Percentiles rank a stretch among this genome's conserved stretches.
These are phyloP conservation scores for Papilio demoleus DNA, from an alignment of 2,888 invertebrate species.

Conservation along the genomic window DNA sequence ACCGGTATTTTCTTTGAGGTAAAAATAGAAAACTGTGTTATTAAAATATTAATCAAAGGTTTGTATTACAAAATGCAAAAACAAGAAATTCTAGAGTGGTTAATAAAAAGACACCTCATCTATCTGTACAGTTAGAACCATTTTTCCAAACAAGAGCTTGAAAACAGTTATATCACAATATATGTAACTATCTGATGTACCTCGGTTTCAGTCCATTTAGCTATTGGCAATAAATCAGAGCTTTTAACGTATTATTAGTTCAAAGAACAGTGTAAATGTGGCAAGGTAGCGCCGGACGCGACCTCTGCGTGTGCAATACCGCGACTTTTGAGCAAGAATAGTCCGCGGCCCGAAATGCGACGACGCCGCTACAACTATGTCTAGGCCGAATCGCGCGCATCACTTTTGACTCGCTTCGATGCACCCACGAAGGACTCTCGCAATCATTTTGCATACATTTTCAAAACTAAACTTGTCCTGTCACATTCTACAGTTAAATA, in stretches of 20 bases:
- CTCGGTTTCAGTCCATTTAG: neutral
- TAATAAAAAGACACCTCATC: too few relatives aligned
- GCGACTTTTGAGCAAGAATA: constrained; percentile 38
- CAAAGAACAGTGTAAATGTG: constrained; percentile 25
- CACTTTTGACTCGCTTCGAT: constrained; percentile 16
- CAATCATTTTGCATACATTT: constrained; percentile 1
- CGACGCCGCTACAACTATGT: constrained; percentile 37
- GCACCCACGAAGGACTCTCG: constrained; percentile 18
- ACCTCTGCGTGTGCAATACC: constrained; percentile 33
- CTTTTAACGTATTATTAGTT: constrained; percentile 6
- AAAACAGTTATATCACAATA: too few relatives aligned
- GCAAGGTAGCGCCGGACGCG: constrained; percentile 32
- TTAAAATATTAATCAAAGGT: neutral
- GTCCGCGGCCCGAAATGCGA: constrained; percentile 33
- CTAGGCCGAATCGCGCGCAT: constrained; percentile 33
- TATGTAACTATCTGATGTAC: neutral
- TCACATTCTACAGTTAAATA: too few relatives aligned
- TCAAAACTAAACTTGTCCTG: too few relatives aligned
- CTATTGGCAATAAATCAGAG: constrained; percentile 6
- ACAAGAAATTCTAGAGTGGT: too few relatives aligned
- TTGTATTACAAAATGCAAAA: too few relatives aligned
- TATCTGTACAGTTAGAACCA: too few relatives aligned
- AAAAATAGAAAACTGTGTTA: constrained; percentile 9
- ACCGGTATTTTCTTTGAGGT: neutral
- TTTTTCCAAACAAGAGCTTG: too few relatives aligned